Conservation (phyloP, 2,888 invertebrate species). For the Chirona hameri region DNA sequence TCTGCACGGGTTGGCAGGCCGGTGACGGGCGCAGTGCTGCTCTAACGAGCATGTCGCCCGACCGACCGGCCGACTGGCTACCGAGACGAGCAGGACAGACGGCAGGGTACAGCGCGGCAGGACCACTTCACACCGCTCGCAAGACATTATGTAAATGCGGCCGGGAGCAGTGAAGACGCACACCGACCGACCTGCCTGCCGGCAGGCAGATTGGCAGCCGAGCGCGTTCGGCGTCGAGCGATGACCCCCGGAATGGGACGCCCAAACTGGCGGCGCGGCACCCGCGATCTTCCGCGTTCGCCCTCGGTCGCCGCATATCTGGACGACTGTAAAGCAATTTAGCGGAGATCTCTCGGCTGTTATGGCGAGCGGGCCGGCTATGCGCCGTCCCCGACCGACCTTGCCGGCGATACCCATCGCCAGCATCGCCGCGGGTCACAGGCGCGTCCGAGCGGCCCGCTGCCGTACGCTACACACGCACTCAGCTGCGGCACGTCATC, state of each 20-base stretch:
- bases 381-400: too few species aligned
- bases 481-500: too few species aligned
- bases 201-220: background rate
- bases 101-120: background rate
- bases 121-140: background rate
- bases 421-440: too few species aligned
- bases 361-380: background rate
- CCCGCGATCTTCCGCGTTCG: too few species aligned
- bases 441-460: too few species aligned
- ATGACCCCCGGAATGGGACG: slow-evolving; percentile 10
- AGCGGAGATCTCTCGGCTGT: background rate
- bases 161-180: background rate
- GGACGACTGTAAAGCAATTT: slow-evolving; percentile 1
- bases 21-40: background rate
- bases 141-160: slow-evolving; percentile 1
- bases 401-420: too few species aligned
- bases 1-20: too few species aligned
- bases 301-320: background rate
- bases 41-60: background rate
- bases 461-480: too few species aligned
- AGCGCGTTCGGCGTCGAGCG: background rate
- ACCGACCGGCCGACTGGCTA: background rate
- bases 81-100: background rate
- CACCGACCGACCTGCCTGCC: background rate
- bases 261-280: background rate